Evolutionary conservation across 2,797 vertebrate species (phyloP).

Genomic region (Chloroceryle inda): DNA sequence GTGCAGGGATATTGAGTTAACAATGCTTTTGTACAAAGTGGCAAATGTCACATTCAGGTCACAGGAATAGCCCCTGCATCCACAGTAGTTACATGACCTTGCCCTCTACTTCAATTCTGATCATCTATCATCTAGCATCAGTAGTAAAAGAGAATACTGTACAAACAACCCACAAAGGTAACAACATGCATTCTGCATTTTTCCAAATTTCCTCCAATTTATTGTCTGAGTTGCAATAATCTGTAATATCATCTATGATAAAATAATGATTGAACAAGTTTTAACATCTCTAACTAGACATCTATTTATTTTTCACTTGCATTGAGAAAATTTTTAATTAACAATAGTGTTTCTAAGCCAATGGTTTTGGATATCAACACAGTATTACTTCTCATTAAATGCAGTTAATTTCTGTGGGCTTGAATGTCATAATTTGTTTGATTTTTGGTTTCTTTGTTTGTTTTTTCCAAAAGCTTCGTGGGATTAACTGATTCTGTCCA

Average conservation of each 20-base stretch:
- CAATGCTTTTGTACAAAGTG: accelerated
- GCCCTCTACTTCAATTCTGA: not conserved
- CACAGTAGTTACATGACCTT: not conserved
- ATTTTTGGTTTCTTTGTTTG: too few species aligned
- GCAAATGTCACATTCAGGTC: not conserved
- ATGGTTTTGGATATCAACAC: not conserved
- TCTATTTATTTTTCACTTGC: not conserved
- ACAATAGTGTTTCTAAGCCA: accelerated
- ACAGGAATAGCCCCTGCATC: not conserved
- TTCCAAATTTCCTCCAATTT: not conserved
- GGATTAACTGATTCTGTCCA: not conserved
- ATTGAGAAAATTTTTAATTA: not conserved
- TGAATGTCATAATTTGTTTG: not conserved
- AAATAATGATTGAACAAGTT: not conserved
- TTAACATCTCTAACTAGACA: not conserved
- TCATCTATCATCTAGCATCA: not conserved
- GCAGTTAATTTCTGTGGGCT: not conserved
- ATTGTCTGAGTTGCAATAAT: not conserved
- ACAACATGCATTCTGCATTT: not conserved
- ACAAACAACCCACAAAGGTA: not conserved
- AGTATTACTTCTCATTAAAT: not conserved
- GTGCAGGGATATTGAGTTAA: accelerated
- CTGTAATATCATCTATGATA: not conserved
- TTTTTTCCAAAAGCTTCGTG: not conserved
- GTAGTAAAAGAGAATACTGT: not conserved